phyloP scores from a whole-genome alignment of 2,797 vertebrate genomes.

The Tokudaia tokunoshimensis region DNA sequence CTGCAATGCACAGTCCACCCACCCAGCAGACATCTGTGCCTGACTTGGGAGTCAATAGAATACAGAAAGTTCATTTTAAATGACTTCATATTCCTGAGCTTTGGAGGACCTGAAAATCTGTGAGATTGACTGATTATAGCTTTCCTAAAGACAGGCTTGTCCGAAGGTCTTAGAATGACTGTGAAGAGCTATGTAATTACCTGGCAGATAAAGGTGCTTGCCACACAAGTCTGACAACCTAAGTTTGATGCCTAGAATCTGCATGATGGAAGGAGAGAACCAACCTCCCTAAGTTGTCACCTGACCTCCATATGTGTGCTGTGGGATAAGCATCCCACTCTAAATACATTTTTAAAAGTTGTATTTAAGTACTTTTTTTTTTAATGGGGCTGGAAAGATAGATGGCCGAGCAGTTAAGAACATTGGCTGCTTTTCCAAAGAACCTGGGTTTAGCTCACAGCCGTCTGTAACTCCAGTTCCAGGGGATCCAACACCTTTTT shows the following conservation, averaged over 20 bases:
- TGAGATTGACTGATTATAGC: background rate
- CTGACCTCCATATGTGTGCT: background rate
- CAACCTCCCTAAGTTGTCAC: background rate
- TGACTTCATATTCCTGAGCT: background rate
- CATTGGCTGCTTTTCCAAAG: background rate
- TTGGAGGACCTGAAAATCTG: background rate
- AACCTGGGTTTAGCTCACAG: background rate
- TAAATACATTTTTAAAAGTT: background rate
- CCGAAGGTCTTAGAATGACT: background rate
- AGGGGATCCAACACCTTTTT: background rate
- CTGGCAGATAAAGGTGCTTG: background rate
- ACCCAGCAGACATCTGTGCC: constrained; percentile 54
- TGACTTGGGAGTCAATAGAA: background rate
- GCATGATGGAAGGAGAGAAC: background rate
- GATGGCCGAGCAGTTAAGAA: background rate
- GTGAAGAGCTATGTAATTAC: background rate
- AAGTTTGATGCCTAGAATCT: background rate
- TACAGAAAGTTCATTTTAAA: background rate
- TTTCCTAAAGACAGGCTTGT: too few species aligned
- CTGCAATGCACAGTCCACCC: background rate
- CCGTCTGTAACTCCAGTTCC: background rate
- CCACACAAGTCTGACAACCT: background rate
- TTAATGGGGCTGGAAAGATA: background rate
- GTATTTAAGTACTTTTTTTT: background rate
- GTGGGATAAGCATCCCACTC: background rate